phyloP scores from a whole-genome alignment of 2,797 vertebrate genomes.

The Florisuga fusca region DNA sequence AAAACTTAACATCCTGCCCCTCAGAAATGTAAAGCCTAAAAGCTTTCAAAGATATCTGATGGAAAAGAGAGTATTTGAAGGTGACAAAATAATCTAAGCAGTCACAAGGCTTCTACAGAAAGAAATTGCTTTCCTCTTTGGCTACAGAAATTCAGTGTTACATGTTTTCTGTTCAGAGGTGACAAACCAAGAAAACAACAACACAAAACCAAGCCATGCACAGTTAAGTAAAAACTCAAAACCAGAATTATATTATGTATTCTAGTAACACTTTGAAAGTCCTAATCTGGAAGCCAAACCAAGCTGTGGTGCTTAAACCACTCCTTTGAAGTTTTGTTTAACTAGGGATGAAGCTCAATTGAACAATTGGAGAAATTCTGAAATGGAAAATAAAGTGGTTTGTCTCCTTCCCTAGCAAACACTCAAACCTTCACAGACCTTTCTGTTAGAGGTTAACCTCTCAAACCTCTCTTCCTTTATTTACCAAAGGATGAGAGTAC shows the following conservation, averaged over 20 bases:
- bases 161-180: neutral
- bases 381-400: slow-evolving; percentile 30
- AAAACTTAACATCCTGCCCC: slow-evolving; percentile 11
- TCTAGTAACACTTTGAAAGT: neutral
- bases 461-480: neutral
- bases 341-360: neutral
- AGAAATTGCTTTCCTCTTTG: neutral
- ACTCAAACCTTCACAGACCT: neutral
- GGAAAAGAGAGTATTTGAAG: neutral
- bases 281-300: neutral
- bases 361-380: slow-evolving; percentile 4
- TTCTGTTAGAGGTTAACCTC: slow-evolving; percentile 38
- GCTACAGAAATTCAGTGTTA: neutral
- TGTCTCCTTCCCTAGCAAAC: neutral
- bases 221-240: neutral
- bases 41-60: neutral
- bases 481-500: neutral
- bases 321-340: slow-evolving; percentile 9
- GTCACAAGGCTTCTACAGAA: neutral
- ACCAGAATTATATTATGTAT: neutral
- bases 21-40: neutral
- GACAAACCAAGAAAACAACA: no score
- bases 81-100: neutral
- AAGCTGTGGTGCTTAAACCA: neutral
- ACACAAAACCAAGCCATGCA: neutral